These are phyloP conservation scores for Meiosimyza platycephala DNA, from an alignment of 2,888 invertebrate genomes.

Conservation along the genomic window DNA sequence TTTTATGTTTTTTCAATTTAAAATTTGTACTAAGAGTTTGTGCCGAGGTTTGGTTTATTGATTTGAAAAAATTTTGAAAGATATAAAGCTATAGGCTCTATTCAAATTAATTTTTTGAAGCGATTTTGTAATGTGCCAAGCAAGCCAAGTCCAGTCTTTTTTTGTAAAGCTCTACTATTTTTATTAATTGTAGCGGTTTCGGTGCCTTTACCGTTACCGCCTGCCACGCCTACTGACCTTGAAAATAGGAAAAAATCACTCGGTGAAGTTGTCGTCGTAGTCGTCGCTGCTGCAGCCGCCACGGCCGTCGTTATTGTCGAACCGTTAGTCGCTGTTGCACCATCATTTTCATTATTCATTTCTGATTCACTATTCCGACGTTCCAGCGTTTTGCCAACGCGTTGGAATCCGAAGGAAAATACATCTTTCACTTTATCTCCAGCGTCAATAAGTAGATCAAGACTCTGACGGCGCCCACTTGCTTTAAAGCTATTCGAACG, in stretches of 20 bases:
- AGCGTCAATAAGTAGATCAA: conserved; percentile 82
- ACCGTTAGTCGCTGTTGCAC: conserved; percentile 39
- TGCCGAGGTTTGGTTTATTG: neutral
- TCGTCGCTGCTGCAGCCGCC: conserved; percentile 36
- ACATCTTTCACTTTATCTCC: conserved; percentile 86
- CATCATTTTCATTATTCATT: conserved; percentile 61
- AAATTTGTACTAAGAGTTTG: conserved; percentile 19
- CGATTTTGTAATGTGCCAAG: conserved; percentile 61
- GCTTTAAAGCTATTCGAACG: conserved; percentile 64
- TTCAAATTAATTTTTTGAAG: conserved; percentile 58
- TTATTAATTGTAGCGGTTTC: conserved; percentile 35
- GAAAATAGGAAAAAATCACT: conserved; percentile 66
- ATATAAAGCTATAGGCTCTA: conserved; percentile 9
- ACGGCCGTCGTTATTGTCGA: conserved; percentile 28
- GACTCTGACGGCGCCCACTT: conserved; percentile 74
- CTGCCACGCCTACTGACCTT: conserved; percentile 60
- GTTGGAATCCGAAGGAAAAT: conserved; percentile 81
- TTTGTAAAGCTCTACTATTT: conserved; percentile 49
- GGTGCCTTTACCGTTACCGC: conserved; percentile 32
- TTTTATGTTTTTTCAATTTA: conserved; percentile 44
- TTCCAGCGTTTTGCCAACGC: conserved; percentile 76
- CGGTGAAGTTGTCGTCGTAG: conserved; percentile 44
- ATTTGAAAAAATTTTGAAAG: conserved; percentile 29
- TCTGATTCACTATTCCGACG: conserved; percentile 79
- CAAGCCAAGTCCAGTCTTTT: conserved; percentile 49